phyloP scores from a whole-genome alignment of 2,113 vertebrate genomes.

The Apodemus speciosus region DNA sequence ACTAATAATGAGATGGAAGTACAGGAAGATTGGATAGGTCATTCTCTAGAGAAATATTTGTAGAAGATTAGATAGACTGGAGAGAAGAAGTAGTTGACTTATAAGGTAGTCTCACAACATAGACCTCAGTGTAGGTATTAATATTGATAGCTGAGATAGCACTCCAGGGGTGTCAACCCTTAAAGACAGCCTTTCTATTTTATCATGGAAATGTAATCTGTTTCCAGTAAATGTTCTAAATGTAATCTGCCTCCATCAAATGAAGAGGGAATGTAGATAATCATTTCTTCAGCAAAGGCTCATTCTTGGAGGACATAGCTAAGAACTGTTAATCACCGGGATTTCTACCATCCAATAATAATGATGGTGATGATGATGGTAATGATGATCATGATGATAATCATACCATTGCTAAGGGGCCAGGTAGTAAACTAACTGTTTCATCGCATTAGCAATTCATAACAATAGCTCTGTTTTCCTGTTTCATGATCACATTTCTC shows the following conservation, averaged over 20 bases:
- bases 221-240: background rate
- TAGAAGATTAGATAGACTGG: background rate
- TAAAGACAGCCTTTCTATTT: background rate
- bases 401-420: background rate
- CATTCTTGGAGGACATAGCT: background rate
- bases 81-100: background rate
- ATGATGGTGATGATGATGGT: background rate
- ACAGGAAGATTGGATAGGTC: background rate
- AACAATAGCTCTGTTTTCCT: background rate
- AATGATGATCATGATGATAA: background rate
- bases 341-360: background rate
- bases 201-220: background rate
- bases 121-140: background rate
- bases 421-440: background rate
- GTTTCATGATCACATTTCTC: background rate
- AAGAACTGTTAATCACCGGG: background rate
- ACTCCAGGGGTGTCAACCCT: background rate
- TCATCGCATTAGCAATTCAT: too few species aligned
- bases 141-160: background rate
- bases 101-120: background rate
- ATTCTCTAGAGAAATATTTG: background rate
- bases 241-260: background rate
- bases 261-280: background rate
- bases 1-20: background rate
- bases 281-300: background rate